Evolutionary conservation across 1,140 invertebrate species (phyloP), one percentile per base, ranked within the genome.

Genomic region (Chionoecetes opilio): DNA sequence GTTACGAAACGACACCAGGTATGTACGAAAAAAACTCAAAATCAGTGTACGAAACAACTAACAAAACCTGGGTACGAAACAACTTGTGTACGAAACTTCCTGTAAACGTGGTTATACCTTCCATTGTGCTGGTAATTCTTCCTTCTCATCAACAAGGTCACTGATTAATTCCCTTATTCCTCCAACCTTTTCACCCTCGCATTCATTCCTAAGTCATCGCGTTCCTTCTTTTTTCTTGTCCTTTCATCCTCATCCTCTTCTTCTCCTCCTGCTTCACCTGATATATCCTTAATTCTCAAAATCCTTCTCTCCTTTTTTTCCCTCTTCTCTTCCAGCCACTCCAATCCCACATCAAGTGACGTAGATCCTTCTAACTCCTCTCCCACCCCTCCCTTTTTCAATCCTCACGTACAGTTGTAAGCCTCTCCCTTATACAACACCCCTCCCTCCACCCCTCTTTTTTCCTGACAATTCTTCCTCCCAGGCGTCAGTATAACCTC

Each of bases 141-240:
- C n/a, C n/a, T n/a, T n/a, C n/a, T n/a, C n/a, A n/a, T n/a, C n/a
- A n/a, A n/a, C n/a, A n/a, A n/a, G n/a, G n/a, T 29, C 34, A 21
- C 31, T 89, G 63, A 75, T 75, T 75, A 75, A 37, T 89, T 38
- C 35, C 14, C 35, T 31, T n/a, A 11, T 89, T 32, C 21, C 87
- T 35, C 11, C 32, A 29, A 9, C 26, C 41, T 38, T 89, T 38
- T 89, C n/a, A 38, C 29, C 9, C 41, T 34, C 9, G 87, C 2
- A 32, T 89, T 89, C 35, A 38, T 41, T 75, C 63, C 63, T 75
- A 75, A 75, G 63, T 75, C n/a, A n/a, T 87, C 86, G 29, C 86
- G 26, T 35, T 35, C 26, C 38, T 21, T 87, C 38, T 35, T 37
- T 87, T 35, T 87, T n/a, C n/a, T n/a, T n/a, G 9, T 3, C 8